Evolutionary conservation across 2,888 invertebrate genomes (phyloP), one percentile per base, ranked within the genome.

Genomic region (Cerastoderma edule): DNA sequence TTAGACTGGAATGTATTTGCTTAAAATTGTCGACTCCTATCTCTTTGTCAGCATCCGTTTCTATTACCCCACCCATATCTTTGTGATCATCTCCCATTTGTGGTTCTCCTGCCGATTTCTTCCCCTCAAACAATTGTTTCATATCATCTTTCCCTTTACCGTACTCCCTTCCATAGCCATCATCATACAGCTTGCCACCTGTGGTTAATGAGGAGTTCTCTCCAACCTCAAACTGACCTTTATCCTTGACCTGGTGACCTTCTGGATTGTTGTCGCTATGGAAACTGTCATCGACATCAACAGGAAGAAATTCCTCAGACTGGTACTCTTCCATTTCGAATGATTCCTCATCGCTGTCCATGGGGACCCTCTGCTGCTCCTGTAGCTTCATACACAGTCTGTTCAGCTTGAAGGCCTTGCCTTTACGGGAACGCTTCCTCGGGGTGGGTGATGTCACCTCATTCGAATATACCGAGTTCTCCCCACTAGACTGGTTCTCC

Each of bases 401-500:
- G 81, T 97, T 96, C 67, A 98, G 93, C 87, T 97, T 97, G 87
- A 95, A 95, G 0, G 97, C 97, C 65, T 95, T 95, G 0, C 97
- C 97, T 93, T 98, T 98, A 85, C 98, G 95, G 28, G 97, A 94
- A 85, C 95, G 95, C 86, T 95, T 95, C 1, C 92, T 78, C n/a
- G 89, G 88, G 44, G 93, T 93, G 0, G 94, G 85, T 13, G 81
- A 81, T 10, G 78, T 74, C n/a, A 81, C 70, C 8, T 87, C 93
- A 32, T 93, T 93, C 0, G 94, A 73, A 39, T 67, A 71, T n/a
- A 75, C 75, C 0, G 83, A 78, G 79, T 87, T 81, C 44, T 83
- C 82, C 27, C 83, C 85, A 63, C 78, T 81, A 48, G 79, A 82
- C 10, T 75, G 68, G 32, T 79, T 71, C 19, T 80, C 87, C 13